Base-by-base conservation (phyloP, 2,797 vertebrate genomes). In the Clamator glandarius region DNA sequence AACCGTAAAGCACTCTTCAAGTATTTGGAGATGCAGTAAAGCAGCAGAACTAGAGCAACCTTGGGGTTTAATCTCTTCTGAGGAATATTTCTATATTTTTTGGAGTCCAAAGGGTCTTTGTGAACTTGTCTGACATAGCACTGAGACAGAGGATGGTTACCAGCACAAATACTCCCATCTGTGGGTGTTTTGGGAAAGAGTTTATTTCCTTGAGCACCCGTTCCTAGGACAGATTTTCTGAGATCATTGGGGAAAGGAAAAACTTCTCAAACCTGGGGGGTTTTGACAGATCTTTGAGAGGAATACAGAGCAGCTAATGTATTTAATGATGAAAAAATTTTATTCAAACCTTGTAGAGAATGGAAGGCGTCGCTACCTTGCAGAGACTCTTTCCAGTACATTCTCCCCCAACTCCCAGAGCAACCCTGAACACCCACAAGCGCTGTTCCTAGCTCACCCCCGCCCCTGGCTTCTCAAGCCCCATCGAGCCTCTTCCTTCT, bases 351-450 rank as follows among this genome's bases (percentile, higher is more conserved):
- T 17, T 3, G 3, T 7, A 17, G 39, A 63, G 36, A 59, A 42
- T 11, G 42, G 14, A 10, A 19, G 31, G n/a, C 15, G 28, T 1
- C 63, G 9, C 2, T 42, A 28, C 20, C 5, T 31, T 31, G 41
- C 50, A 8, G 44, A 73, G 41, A 25, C 14, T 4, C 62, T 31
- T 52, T 6, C 44, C 48, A 39, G 35, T 0, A 2, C 4, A 0
- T 66, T 73, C 35, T 8, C 18, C 11, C 46, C 55, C 21, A 50
- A 10, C 8, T 4, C 52, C 48, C 83, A 59, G 16, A 8, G 28
- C 51, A 84, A 57, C 36, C 20, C 42, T 14, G 26, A 52, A 3
- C 17, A 8, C 4, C 51, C 9, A 29, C 4, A n/a, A 66, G 8
- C 8, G 6, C 44, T 1, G 1, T 5, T 31, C 57, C 52, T 3